Evolutionary conservation across 2,113 vertebrate genomes (phyloP).

Genomic region (Rhagologus leucostigma): DNA sequence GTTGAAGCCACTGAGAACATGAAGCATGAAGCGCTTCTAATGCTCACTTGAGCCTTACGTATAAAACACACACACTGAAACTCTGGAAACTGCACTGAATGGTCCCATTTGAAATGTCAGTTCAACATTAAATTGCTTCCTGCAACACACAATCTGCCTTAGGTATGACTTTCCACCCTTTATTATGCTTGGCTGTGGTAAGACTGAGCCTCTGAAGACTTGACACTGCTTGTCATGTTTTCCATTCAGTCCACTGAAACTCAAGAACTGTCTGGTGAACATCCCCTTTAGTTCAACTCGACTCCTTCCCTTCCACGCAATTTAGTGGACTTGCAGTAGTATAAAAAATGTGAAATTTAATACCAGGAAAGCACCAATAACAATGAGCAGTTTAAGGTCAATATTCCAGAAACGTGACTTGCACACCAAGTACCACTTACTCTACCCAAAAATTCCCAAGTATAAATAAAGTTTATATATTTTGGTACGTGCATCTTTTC

Average conservation of each 20-base stretch:
- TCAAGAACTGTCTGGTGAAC: not conserved
- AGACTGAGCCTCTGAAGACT: not conserved
- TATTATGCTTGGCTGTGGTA: not conserved
- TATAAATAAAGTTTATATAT: not conserved
- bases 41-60: fast-evolving
- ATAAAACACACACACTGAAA: not conserved
- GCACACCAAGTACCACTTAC: not conserved
- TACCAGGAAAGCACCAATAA: not conserved
- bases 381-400: not conserved
- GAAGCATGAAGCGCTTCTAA: not conserved
- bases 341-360: not conserved
- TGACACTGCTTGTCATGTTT: not conserved
- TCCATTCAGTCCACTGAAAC: not conserved
- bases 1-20: not conserved
- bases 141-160: not conserved
- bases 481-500: fast-evolving
- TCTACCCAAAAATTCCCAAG: not conserved
- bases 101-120: not conserved
- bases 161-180: not conserved
- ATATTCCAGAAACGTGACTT: not conserved
- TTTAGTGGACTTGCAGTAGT: not conserved
- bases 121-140: not conserved
- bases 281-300: not conserved
- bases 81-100: not conserved
- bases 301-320: not conserved